A percentile compares a stretch with the other conserved stretches of the same genome.
phyloP scores from a whole-genome alignment of 2,113 vertebrate genomes.

The Entosphenus tridentatus region DNA sequence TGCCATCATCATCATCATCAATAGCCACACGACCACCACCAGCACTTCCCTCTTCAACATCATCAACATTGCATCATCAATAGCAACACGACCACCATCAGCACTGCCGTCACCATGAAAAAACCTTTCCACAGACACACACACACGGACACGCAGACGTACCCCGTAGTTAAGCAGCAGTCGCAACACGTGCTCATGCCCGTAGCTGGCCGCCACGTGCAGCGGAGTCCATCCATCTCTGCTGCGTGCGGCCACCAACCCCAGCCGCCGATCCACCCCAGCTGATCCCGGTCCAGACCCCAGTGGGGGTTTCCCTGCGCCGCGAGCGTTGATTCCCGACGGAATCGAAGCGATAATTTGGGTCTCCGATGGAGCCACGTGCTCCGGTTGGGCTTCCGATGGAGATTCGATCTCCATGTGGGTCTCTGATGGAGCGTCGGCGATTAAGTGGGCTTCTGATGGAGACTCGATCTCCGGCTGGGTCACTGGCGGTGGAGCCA shows the following conservation, averaged over 20 bases:
- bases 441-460: too few species aligned
- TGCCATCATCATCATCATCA: background rate
- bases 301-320: background rate
- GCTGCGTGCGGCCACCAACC: conserved; percentile 43
- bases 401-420: too few species aligned
- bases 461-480: too few species aligned
- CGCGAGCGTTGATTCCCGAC: too few species aligned
- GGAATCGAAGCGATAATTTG: too few species aligned
- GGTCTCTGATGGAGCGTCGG: too few species aligned
- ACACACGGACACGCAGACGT: background rate
- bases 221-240: conserved; percentile 95
- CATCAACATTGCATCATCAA: background rate
- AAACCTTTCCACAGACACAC: background rate
- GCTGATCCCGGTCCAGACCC: conserved; percentile 2
- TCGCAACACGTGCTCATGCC: conserved; percentile 74
- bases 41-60: background rate
- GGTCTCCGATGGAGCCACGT: too few species aligned
- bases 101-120: background rate
- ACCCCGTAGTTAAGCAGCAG: conserved; percentile 69
- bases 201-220: conserved; percentile 88
- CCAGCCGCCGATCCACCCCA: background rate
- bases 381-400: too few species aligned
- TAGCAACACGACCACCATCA: background rate
- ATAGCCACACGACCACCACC: background rate
- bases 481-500: too few species aligned